Conservation (phyloP, 1,140 invertebrate species). For the Philaenus spumarius region DNA sequence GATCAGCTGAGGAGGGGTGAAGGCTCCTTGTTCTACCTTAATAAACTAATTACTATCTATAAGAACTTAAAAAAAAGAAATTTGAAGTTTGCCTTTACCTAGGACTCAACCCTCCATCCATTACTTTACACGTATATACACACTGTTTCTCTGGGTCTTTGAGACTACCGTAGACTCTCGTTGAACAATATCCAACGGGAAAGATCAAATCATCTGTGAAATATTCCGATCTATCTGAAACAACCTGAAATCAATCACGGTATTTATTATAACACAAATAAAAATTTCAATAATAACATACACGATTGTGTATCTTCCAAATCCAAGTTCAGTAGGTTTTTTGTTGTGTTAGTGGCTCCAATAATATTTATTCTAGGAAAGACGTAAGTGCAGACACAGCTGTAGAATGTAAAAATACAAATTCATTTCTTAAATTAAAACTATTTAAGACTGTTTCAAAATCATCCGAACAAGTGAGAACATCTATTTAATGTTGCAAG, state of each 20-base stretch:
- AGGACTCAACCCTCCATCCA: slow-evolving; percentile 60
- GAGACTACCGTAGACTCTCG: slow-evolving; percentile 66
- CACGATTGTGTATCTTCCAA: background rate
- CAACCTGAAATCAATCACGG: slow-evolving; percentile 38
- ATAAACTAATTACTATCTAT: too few relatives aligned
- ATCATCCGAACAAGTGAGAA: too few relatives aligned
- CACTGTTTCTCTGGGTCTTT: slow-evolving; percentile 62
- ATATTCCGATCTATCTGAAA: slow-evolving; percentile 59
- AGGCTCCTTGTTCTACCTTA: too few relatives aligned
- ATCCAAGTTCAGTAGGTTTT: background rate
- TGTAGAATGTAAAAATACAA: too few relatives aligned
- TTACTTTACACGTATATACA: slow-evolving; percentile 75
- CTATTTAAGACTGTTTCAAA: too few relatives aligned
- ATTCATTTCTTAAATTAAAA: too few relatives aligned
- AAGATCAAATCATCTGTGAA: slow-evolving; percentile 67
- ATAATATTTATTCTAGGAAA: too few relatives aligned
- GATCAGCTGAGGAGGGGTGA: too few relatives aligned
- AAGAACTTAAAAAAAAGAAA: too few relatives aligned
- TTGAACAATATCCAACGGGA: slow-evolving; percentile 74
- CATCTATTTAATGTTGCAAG: too few relatives aligned
- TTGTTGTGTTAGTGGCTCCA: background rate
- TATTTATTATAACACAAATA: background rate
- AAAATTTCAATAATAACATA: background rate
- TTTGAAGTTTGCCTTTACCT: too few relatives aligned
- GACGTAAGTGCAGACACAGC: too few relatives aligned